A percentile compares a stretch with the other conserved stretches of the same genome.
phyloP scores from a whole-genome alignment of 2,888 invertebrate genomes.

The Caenorhabditis sp. region DNA sequence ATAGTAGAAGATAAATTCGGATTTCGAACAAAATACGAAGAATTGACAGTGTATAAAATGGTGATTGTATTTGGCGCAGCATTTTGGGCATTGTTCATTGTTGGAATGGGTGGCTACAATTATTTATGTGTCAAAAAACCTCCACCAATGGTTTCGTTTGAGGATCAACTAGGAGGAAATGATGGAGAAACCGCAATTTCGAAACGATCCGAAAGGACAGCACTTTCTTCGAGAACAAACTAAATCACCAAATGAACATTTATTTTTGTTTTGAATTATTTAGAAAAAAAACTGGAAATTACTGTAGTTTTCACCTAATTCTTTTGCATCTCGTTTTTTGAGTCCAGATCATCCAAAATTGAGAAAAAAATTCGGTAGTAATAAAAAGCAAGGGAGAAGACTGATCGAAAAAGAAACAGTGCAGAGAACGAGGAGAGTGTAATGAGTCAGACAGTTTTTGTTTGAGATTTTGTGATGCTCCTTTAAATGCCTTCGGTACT shows the following conservation, averaged over 20 bases:
- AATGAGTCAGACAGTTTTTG: too few species aligned
- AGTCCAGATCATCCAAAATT: too few species aligned
- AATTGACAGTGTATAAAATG: neutral
- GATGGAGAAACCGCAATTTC: neutral
- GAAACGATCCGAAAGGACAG: neutral
- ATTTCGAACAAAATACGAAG: neutral
- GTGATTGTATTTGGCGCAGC: neutral
- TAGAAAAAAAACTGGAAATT: too few species aligned
- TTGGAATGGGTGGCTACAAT: neutral
- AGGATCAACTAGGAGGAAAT: neutral
- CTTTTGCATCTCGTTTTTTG: too few species aligned
- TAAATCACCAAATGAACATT: neutral
- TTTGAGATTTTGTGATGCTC: too few species aligned
- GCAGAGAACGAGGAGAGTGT: too few species aligned
- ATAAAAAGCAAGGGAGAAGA: too few species aligned
- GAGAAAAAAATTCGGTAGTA: too few species aligned
- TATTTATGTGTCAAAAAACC: neutral
- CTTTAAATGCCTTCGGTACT: too few species aligned
- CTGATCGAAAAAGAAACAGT: too few species aligned
- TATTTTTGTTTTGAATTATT: too few species aligned
- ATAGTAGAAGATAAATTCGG: neutral
- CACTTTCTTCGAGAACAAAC: neutral
- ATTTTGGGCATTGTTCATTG: neutral
- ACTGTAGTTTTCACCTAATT: too few species aligned
- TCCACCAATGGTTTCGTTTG: neutral